A percentile compares a stretch with the other conserved stretches of the same genome.
Evolutionary conservation across 2,113 vertebrate genomes (phyloP).

Genomic region (Apeltes quadracus): DNA sequence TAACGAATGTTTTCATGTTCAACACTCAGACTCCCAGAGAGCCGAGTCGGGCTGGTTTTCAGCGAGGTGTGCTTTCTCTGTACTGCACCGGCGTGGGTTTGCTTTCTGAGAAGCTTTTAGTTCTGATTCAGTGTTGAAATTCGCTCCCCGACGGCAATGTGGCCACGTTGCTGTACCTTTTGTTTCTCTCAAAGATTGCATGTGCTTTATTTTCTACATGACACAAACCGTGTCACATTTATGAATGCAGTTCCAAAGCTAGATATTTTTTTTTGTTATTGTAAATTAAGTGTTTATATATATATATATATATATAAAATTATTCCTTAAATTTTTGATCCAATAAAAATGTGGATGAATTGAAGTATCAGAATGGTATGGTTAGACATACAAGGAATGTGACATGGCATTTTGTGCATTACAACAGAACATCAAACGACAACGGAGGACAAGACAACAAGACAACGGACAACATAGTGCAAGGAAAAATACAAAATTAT

Average conservation of each 20-base stretch:
- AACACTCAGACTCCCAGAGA: slow-evolving; percentile 45
- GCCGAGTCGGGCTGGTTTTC: slow-evolving; percentile 54
- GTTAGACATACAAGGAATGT: too few relatives aligned
- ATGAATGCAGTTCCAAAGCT: background rate
- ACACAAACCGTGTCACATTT: background rate
- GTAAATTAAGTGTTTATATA: too few relatives aligned
- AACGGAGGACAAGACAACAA: too few relatives aligned
- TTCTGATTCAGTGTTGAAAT: slow-evolving; percentile 19
- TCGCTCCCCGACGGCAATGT: background rate
- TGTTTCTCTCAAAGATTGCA: background rate
- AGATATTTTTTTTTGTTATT: background rate
- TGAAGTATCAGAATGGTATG: too few relatives aligned
- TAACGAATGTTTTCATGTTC: slow-evolving; percentile 66
- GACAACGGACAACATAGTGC: too few relatives aligned
- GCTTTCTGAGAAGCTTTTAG: slow-evolving; percentile 38
- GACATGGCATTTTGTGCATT: too few relatives aligned
- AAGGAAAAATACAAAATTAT: too few relatives aligned
- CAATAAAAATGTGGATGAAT: too few relatives aligned
- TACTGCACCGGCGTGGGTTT: background rate
- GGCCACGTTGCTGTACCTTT: background rate
- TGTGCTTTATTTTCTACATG: background rate
- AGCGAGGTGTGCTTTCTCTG: slow-evolving; percentile 2
- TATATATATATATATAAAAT: too few relatives aligned
- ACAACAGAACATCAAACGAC: too few relatives aligned
- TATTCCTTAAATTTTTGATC: too few relatives aligned